Evolutionary conservation across 2,113 vertebrate species (phyloP).

Genomic region (Apus apus): DNA sequence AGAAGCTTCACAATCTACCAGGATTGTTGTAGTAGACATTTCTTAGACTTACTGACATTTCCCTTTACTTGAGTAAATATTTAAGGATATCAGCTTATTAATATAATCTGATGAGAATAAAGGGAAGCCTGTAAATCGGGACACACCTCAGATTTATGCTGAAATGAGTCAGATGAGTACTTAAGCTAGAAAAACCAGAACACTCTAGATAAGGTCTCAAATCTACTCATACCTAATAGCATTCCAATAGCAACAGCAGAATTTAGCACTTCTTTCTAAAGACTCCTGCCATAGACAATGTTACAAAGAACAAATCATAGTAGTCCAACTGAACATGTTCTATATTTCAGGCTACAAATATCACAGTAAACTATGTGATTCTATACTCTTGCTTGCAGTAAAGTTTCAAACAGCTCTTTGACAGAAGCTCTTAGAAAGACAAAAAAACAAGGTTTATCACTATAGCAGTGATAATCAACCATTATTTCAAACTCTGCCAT

Average conservation of each 20-base stretch:
- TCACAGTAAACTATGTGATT: background rate
- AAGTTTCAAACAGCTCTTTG: background rate
- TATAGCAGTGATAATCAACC: background rate
- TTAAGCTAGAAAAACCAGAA: background rate
- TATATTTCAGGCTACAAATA: background rate
- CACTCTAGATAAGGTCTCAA: background rate
- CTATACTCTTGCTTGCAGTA: background rate
- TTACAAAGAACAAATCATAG: background rate
- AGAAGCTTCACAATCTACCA: background rate
- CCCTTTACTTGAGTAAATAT: background rate
- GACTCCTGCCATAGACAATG: background rate
- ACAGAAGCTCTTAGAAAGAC: background rate
- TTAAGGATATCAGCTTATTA: background rate
- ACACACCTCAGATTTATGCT: background rate
- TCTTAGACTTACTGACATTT: background rate
- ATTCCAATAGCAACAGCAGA: background rate
- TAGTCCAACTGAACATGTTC: background rate
- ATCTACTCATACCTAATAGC: background rate
- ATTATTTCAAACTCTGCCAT: background rate
- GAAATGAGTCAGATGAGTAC: background rate
- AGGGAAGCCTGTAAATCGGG: background rate
- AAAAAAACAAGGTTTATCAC: background rate
- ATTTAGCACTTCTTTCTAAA: background rate
- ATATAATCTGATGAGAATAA: background rate
- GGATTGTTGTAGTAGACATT: background rate